These are phyloP conservation scores for Ectobius pallidus DNA, from an alignment of 2,888 invertebrate genomes.

Conservation along the genomic window DNA sequence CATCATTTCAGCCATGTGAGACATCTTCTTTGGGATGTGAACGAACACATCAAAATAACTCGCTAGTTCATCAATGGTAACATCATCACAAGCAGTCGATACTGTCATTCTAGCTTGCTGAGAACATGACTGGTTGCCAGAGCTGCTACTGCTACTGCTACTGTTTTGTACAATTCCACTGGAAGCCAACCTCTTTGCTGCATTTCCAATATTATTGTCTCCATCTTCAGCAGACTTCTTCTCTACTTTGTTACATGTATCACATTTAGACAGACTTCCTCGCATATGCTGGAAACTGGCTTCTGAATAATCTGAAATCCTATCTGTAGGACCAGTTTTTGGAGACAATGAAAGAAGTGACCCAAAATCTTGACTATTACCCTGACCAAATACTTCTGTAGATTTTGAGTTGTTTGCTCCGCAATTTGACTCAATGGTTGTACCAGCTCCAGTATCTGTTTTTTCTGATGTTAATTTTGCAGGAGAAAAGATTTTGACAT, in stretches of 20 bases:
- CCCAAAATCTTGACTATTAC: constrained; percentile 34
- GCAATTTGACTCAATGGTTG: background rate
- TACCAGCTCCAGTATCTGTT: background rate
- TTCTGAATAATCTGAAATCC: constrained; percentile 15
- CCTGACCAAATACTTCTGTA: constrained; percentile 10
- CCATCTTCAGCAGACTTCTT: background rate
- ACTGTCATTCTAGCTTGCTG: constrained; percentile 74
- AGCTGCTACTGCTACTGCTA: background rate
- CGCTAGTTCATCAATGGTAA: constrained; percentile 92
- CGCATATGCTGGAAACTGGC: constrained; percentile 30
- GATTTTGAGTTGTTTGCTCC: background rate
- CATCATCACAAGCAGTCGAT: constrained; percentile 63
- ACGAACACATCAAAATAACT: constrained; percentile 95
- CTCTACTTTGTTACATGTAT: background rate
- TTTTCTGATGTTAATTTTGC: constrained; percentile 6
- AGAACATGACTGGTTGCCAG: constrained; percentile 63
- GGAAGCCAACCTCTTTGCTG: background rate
- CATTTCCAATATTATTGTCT: background rate
- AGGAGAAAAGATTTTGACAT: constrained; percentile 4
- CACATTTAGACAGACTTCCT: background rate
- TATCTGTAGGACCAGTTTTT: background rate
- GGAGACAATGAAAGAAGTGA: constrained; percentile 27
- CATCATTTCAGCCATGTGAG: constrained; percentile 98
- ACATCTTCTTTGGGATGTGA: constrained; percentile 97
- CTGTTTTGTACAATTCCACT: background rate